Conservation (phyloP, 2,113 vertebrate species). For the Rattus rattus region DNA sequence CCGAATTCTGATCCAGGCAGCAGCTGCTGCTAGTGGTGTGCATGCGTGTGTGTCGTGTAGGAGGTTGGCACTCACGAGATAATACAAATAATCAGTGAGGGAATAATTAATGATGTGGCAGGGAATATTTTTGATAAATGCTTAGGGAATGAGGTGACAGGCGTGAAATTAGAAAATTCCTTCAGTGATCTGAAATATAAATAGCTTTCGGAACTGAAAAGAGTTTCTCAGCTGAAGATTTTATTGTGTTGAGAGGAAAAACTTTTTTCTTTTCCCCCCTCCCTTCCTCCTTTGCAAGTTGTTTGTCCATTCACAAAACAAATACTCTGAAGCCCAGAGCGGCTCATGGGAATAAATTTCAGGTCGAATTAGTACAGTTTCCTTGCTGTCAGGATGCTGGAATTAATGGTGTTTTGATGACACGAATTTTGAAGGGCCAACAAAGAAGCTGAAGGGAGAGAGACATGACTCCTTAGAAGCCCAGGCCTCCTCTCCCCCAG, state of each 20-base stretch:
- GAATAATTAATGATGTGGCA: slow-evolving; percentile 84
- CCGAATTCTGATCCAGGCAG: background rate
- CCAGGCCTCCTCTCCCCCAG: slow-evolving; percentile 91
- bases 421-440: slow-evolving; percentile 93
- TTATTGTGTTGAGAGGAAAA: slow-evolving; percentile 90
- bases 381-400: slow-evolving; percentile 93
- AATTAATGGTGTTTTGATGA: slow-evolving; percentile 98
- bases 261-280: slow-evolving; percentile 87
- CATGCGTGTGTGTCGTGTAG: background rate
- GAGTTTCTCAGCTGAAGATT: slow-evolving; percentile 91
- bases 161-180: slow-evolving; percentile 92
- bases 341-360: slow-evolving; percentile 94
- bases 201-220: slow-evolving; percentile 91
- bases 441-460: slow-evolving; percentile 92
- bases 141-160: slow-evolving; percentile 87
- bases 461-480: slow-evolving; percentile 94
- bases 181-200: slow-evolving; percentile 90
- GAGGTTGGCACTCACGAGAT: slow-evolving; percentile 74
- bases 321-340: slow-evolving; percentile 89
- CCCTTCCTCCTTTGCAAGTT: slow-evolving; percentile 88
- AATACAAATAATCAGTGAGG: slow-evolving; percentile 83
- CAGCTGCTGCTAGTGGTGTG: background rate
- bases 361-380: slow-evolving; percentile 93
- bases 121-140: slow-evolving; percentile 91
- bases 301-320: slow-evolving; percentile 92